Evolutionary conservation across 2,888 invertebrate genomes (phyloP).

Genomic region (Spialia ferax): DNA sequence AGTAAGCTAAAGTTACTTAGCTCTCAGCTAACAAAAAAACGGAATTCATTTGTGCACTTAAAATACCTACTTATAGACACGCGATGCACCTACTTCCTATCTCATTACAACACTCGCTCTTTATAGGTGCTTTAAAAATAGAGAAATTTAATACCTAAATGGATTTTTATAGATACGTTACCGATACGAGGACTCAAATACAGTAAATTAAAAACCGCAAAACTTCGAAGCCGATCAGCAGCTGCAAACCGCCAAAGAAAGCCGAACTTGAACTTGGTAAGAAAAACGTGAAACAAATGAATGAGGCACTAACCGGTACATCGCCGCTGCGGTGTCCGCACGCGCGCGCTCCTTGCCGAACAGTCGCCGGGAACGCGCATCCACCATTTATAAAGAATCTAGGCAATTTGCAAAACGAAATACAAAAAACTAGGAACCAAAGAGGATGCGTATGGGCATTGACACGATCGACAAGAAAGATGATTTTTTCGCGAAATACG

Average conservation of each 20-base stretch:
- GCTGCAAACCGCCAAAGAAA: constrained; percentile 9
- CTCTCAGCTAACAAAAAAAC: too few species aligned
- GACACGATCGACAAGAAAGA: constrained; percentile 40
- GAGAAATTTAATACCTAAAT: too few species aligned
- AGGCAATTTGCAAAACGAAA: constrained; percentile 62
- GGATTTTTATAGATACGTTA: background rate
- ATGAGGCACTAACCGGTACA: constrained; percentile 76
- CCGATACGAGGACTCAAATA: too few species aligned
- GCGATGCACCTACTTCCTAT: too few species aligned
- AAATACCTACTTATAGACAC: too few species aligned
- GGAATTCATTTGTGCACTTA: too few species aligned
- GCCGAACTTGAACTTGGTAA: constrained; percentile 42
- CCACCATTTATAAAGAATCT: constrained; percentile 70
- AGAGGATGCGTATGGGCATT: constrained; percentile 42
- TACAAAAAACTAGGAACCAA: constrained; percentile 46
- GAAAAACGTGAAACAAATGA: constrained; percentile 50
- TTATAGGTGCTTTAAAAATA: too few species aligned
- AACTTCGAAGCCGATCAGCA: background rate
- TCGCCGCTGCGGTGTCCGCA: constrained; percentile 50
- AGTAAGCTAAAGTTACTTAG: too few species aligned
- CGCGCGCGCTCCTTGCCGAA: constrained; percentile 59
- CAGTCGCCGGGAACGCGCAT: constrained; percentile 56
- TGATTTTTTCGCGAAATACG: constrained; percentile 64
- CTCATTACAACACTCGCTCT: too few species aligned
- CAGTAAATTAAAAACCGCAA: background rate